phyloP scores from a whole-genome alignment of 2,113 vertebrate species.

The Physeter macrocephalus region DNA sequence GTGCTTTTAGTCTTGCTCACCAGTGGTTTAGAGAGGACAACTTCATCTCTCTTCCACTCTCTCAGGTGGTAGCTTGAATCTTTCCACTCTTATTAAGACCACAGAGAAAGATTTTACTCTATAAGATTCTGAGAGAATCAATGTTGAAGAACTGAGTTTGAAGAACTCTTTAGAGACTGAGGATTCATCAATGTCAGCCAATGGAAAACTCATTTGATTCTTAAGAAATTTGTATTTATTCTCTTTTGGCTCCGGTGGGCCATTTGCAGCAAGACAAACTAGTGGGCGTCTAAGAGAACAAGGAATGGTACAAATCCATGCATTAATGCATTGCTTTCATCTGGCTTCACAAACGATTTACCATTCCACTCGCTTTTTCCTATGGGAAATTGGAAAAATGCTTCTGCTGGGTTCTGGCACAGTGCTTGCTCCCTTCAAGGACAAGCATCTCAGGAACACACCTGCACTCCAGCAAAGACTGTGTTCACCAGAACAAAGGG shows the following conservation, averaged over 20 bases:
- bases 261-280: constrained; percentile 24
- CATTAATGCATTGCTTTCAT: constrained; percentile 46
- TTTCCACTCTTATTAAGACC: not conserved
- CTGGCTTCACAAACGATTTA: constrained; percentile 4
- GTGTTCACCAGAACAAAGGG: not conserved
- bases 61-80: not conserved
- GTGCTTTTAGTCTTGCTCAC: not conserved
- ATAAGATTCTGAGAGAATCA: not conserved
- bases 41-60: not conserved
- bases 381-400: constrained; percentile 7
- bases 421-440: not conserved
- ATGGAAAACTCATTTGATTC: constrained; percentile 40
- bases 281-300: not conserved
- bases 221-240: not conserved
- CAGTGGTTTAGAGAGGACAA: not conserved
- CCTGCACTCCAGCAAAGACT: constrained; percentile 29
- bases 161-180: not conserved
- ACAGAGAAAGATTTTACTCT: not conserved
- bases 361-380: constrained; percentile 3
- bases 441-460: not conserved
- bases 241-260: not conserved
- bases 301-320: not conserved
- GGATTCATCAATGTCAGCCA: not conserved
- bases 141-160: not conserved
- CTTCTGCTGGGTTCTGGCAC: not conserved